A percentile compares a stretch with the other conserved stretches of the same genome.
phyloP scores from a whole-genome alignment of 2,113 vertebrate species.

The Oncorhynchus gorbuscha region DNA sequence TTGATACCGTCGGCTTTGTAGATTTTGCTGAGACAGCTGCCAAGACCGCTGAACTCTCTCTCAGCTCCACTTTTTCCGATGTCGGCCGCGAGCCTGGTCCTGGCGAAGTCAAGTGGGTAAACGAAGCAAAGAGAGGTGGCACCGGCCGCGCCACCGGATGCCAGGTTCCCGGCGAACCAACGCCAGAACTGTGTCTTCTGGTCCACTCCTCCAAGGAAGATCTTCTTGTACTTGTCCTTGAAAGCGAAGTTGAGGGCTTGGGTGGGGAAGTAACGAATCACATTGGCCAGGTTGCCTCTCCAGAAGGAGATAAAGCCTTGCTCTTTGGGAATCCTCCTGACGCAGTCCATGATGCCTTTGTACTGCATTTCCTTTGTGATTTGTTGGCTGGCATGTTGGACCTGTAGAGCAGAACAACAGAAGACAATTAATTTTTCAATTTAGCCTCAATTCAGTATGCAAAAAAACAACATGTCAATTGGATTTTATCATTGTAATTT shows the following conservation, averaged over 20 bases:
- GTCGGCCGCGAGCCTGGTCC: slow-evolving; percentile 93
- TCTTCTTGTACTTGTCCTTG: slow-evolving; percentile 99
- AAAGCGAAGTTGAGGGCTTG: slow-evolving; percentile 99
- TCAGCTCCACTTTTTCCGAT: slow-evolving; percentile 85
- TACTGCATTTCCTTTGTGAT: slow-evolving; percentile 91
- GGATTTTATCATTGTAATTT: too few species aligned
- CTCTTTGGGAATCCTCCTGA: slow-evolving; percentile 93
- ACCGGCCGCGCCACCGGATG: slow-evolving; percentile 92
- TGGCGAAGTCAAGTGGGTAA: slow-evolving; percentile 97
- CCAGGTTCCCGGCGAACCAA: slow-evolving; percentile 95
- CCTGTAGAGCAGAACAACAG: slow-evolving; percentile 66
- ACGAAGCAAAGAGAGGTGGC: slow-evolving; percentile 98
- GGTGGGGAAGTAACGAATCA: slow-evolving; percentile 98
- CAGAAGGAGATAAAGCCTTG: slow-evolving; percentile 96
- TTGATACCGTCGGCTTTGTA: slow-evolving; percentile 89
- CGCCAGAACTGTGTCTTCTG: slow-evolving; percentile 98
- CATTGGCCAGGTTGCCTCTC: slow-evolving; percentile 98
- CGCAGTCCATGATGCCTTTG: slow-evolving; percentile 96
- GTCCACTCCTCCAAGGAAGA: slow-evolving; percentile 98
- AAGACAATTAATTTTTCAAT: neutral
- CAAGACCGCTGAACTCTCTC: slow-evolving; percentile 92
- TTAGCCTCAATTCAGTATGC: neutral
- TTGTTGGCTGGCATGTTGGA: slow-evolving; percentile 98
- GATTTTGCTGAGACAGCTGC: slow-evolving; percentile 89
- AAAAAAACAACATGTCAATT: neutral